These are phyloP conservation scores for Phoxinus phoxinus DNA, from an alignment of 2,113 vertebrate species.

Conservation along the genomic window DNA sequence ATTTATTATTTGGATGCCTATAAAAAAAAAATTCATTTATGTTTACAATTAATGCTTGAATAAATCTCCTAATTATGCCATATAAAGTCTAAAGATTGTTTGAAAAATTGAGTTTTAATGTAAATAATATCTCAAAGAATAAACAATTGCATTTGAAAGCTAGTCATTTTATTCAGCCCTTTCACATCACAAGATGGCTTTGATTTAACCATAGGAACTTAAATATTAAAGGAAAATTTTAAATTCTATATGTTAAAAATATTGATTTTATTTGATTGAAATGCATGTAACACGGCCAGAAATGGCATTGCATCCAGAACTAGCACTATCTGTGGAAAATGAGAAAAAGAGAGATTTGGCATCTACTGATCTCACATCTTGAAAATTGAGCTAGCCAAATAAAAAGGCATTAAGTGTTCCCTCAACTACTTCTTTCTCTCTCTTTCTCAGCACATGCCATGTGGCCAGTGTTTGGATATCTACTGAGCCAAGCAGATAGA, in stretches of 20 bases:
- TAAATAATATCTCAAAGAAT: too few relatives aligned
- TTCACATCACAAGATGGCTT: background rate
- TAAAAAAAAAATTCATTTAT: too few relatives aligned
- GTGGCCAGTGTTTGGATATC: conserved; percentile 25
- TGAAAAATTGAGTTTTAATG: too few relatives aligned
- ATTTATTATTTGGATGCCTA: too few relatives aligned
- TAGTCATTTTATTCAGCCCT: too few relatives aligned
- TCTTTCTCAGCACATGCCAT: conserved; percentile 17
- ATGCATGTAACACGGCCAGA: background rate
- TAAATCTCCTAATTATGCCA: too few relatives aligned
- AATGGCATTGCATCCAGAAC: background rate
- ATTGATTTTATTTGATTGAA: background rate
- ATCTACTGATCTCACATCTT: conserved; percentile 35
- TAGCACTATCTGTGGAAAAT: background rate
- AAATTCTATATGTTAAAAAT: too few relatives aligned
- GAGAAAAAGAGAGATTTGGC: background rate
- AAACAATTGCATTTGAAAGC: too few relatives aligned
- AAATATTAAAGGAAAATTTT: too few relatives aligned
- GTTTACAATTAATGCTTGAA: too few relatives aligned
- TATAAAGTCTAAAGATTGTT: too few relatives aligned
- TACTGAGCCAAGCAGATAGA: conserved; percentile 10
- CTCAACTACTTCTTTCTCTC: background rate
- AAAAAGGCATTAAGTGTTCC: conserved; percentile 41
- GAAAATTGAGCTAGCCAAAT: conserved; percentile 30
- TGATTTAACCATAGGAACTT: background rate